Percentiles rank a stretch among this genome's conserved stretches.
Conservation (phyloP, 2,113 vertebrate genomes). For the Anoplopoma fimbria region DNA sequence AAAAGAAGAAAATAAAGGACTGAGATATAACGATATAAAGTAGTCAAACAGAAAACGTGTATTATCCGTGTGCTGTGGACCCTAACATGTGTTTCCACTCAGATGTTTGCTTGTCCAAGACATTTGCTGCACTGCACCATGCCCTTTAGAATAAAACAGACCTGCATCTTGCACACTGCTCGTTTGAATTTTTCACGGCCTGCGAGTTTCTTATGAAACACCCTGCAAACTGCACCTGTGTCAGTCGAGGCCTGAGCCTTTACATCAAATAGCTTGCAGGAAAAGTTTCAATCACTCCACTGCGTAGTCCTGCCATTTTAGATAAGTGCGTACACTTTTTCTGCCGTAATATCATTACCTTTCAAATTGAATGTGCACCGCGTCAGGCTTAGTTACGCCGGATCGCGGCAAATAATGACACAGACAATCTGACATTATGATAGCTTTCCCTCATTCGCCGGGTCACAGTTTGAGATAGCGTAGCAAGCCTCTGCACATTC, state of each 20-base stretch:
- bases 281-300: conserved; percentile 20
- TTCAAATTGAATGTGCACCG: conserved; percentile 53
- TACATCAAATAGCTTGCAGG: neutral
- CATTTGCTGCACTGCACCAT: conserved; percentile 49
- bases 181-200: conserved; percentile 20
- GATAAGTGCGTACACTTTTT: conserved; percentile 34
- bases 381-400: conserved; percentile 37
- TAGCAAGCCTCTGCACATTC: conserved; percentile 44
- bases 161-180: too few relatives aligned
- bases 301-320: conserved; percentile 1
- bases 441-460: conserved; percentile 47
- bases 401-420: conserved; percentile 46
- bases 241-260: neutral
- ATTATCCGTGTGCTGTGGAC: neutral
- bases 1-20: conserved; percentile 21
- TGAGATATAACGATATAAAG: neutral
- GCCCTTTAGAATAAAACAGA: conserved; percentile 3
- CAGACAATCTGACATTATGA: conserved; percentile 44
- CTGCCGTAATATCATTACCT: conserved; percentile 51
- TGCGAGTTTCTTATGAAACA: conserved; percentile 35
- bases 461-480: conserved; percentile 57
- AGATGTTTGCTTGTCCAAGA: neutral
- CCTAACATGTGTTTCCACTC: neutral
- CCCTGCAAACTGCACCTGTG: conserved; percentile 4
- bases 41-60: neutral